Conservation (phyloP, 2,113 vertebrate genomes). For the Semicossyphus pulcher region DNA sequence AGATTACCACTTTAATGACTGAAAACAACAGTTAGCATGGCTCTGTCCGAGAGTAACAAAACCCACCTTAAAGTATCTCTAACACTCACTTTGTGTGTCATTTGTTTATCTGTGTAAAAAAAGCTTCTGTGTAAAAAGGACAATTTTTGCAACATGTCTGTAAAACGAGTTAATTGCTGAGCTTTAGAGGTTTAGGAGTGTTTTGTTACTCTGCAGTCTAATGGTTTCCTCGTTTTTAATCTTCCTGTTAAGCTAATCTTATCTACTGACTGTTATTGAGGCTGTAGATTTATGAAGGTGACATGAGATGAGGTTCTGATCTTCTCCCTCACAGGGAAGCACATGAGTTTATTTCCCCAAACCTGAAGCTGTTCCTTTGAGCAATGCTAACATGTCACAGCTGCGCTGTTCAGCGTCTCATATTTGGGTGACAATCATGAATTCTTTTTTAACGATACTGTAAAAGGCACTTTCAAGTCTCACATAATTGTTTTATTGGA, state of each 20-base stretch:
- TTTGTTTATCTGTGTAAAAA: neutral
- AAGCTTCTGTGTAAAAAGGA: neutral
- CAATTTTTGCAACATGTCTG: neutral
- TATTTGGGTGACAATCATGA: constrained; percentile 71
- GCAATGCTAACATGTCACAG: too few relatives aligned
- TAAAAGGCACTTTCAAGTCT: constrained; percentile 64
- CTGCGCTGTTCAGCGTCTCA: constrained; percentile 26
- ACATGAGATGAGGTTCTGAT: neutral
- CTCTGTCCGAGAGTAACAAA: neutral
- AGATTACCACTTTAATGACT: too few relatives aligned
- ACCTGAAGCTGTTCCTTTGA: constrained; percentile 9
- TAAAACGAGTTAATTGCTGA: neutral
- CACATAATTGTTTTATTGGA: constrained; percentile 24
- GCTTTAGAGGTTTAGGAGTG: neutral
- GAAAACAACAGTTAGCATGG: neutral
- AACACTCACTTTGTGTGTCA: neutral
- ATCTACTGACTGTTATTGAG: neutral
- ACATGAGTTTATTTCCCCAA: neutral
- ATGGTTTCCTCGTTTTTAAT: neutral
- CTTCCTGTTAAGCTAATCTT: neutral
- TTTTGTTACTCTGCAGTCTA: too few relatives aligned
- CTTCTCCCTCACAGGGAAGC: neutral
- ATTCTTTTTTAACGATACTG: constrained; percentile 40
- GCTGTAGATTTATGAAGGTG: neutral
- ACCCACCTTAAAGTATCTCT: neutral